These are phyloP conservation scores for Malurus cyaneus DNA, from an alignment of 2,113 vertebrate genomes.

Conservation along the genomic window DNA sequence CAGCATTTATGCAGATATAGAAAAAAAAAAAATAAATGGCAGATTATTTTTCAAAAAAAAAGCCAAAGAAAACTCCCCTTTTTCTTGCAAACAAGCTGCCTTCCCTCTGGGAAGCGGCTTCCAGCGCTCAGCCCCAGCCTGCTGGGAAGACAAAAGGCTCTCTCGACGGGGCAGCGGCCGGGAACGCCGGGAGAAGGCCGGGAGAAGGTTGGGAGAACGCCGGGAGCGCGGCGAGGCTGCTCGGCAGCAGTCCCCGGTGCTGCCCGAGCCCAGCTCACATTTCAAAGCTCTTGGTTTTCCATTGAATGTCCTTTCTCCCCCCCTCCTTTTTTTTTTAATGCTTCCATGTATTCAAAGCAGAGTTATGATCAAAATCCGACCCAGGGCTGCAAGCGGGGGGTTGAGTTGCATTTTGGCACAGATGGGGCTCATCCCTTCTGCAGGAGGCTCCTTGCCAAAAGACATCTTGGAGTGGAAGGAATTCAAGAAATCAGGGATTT, in stretches of 20 bases:
- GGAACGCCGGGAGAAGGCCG: background rate
- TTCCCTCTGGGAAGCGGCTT: slow-evolving; percentile 6
- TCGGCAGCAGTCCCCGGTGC: background rate
- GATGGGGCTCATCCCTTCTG: slow-evolving; percentile 51
- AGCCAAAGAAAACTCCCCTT: slow-evolving; percentile 29
- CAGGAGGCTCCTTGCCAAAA: slow-evolving; percentile 46
- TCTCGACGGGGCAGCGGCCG: background rate
- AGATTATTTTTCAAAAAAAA: slow-evolving; percentile 36
- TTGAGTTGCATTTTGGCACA: slow-evolving; percentile 55
- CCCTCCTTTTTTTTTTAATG: background rate
- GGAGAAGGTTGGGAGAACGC: background rate
- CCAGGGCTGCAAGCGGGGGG: slow-evolving; percentile 12
- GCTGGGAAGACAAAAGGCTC: slow-evolving; percentile 35
- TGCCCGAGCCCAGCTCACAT: slow-evolving; percentile 11
- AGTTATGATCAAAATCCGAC: slow-evolving; percentile 63
- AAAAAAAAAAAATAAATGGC: background rate
- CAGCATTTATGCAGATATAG: slow-evolving; percentile 10
- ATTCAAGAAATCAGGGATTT: slow-evolving; percentile 21
- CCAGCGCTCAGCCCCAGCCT: background rate
- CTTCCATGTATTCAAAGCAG: background rate
- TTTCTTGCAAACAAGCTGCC: slow-evolving; percentile 37
- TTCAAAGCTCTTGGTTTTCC: slow-evolving; percentile 49
- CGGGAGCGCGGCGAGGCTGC: background rate
- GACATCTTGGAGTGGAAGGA: slow-evolving; percentile 49
- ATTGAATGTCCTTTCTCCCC: background rate